A percentile compares a stretch with the other conserved stretches of the same genome.
Evolutionary conservation across 1,140 invertebrate genomes (phyloP).

Genomic region (Ostrea edulis): DNA sequence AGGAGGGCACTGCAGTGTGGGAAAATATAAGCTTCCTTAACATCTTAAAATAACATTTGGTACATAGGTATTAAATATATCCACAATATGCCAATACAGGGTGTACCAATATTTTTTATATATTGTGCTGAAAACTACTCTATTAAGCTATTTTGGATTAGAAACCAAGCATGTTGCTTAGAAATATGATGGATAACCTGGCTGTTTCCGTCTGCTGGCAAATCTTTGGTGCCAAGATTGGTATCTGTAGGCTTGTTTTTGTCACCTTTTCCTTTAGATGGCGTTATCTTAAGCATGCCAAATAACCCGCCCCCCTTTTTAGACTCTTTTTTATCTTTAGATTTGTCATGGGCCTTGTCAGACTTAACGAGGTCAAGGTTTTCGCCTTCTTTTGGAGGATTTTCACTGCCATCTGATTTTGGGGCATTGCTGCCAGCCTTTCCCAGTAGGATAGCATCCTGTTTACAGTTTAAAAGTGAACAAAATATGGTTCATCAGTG

Average conservation of each 20-base stretch:
- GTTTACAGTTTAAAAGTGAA: constrained; percentile 26
- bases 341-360: constrained; percentile 19
- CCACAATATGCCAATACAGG: constrained; percentile 7
- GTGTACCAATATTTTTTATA: neutral
- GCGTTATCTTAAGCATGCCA: constrained; percentile 46
- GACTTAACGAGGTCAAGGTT: constrained; percentile 43
- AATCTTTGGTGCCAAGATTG: neutral
- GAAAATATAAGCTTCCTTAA: too few relatives aligned
- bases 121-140: neutral
- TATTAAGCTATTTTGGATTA: constrained; percentile 15
- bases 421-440: neutral
- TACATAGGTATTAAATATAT: neutral
- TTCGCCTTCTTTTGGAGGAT: constrained; percentile 20
- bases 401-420: neutral
- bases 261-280: constrained; percentile 37
- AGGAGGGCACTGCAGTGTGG: too few relatives aligned
- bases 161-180: constrained; percentile 33
- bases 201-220: neutral
- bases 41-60: neutral
- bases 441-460: constrained; percentile 30
- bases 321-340: constrained; percentile 40
- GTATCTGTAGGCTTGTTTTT: constrained; percentile 28
- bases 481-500: neutral
- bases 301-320: constrained; percentile 43
- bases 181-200: neutral